Evolutionary conservation across 2,797 vertebrate genomes (phyloP).

Genomic region (Sebastes aleutianus): DNA sequence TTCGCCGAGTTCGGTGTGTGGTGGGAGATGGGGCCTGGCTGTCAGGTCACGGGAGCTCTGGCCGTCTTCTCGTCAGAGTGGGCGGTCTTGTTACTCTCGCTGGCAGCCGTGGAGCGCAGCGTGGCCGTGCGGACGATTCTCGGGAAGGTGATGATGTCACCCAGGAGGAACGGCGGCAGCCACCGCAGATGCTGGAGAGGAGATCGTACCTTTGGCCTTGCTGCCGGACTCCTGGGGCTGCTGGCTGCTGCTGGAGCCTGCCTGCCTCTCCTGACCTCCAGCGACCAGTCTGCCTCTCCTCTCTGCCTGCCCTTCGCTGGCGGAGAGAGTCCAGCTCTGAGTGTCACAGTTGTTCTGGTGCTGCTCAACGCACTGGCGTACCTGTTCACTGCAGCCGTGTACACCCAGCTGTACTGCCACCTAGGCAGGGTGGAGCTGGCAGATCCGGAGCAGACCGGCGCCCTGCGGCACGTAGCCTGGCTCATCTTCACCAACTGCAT

Average conservation of each 20-base stretch:
- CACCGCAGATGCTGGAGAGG: constrained; percentile 76
- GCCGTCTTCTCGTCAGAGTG: constrained; percentile 96
- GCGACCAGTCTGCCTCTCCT: constrained; percentile 87
- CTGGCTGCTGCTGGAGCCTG: constrained; percentile 86
- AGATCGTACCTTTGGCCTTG: constrained; percentile 79
- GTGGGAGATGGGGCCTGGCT: constrained; percentile 96
- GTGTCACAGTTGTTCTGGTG: constrained; percentile 91
- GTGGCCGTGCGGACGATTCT: constrained; percentile 87
- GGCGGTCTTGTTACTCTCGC: constrained; percentile 88
- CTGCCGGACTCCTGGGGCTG: constrained; percentile 83
- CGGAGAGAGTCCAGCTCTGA: constrained; percentile 87
- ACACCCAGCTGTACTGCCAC: constrained; percentile 95
- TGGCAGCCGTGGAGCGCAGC: constrained; percentile 93
- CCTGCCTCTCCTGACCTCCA: constrained; percentile 85
- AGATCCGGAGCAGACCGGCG: constrained; percentile 88
- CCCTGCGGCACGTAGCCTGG: constrained; percentile 95
- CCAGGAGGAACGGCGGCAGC: constrained; percentile 63
- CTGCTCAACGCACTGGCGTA: constrained; percentile 93
- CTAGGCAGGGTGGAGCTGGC: constrained; percentile 92
- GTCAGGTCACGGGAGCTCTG: constrained; percentile 89
- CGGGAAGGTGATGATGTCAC: constrained; percentile 79
- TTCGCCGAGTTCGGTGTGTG: constrained; percentile 94
- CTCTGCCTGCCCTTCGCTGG: constrained; percentile 96
- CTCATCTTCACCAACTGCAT: constrained; percentile 99
- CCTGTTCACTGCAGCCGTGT: constrained; percentile 92